Evolutionary conservation across 2,113 vertebrate genomes (phyloP), one percentile per base, ranked within the genome.

Genomic region (Eolophus roseicapilla): DNA sequence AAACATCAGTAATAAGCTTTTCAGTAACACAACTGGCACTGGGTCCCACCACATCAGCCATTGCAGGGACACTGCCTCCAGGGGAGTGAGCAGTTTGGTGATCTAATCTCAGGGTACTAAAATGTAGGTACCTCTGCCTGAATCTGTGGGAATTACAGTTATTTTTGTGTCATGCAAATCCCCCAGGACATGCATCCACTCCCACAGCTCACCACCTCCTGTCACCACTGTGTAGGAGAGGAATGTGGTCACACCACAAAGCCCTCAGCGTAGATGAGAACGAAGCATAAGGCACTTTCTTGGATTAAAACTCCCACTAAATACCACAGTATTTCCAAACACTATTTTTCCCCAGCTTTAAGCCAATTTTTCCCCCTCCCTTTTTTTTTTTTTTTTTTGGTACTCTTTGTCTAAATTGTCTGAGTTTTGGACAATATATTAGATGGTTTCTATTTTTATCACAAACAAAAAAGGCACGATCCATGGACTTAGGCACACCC

Each of bases 391-490:
- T 63, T 50, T 67, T 46, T 10, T 5, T 1, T 52, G 2, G 33
- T 82, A 65, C 8, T 57, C 89, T 94, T 75, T 77, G 73, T 73
- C 78, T 90, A 92, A 94, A 67, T n/a, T 79, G 52, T 73, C 73
- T 57, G 35, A 77, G 39, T 77, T 78, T 79, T 91, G n/a, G 87
- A 78, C 78, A 94, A 74, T 27, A 29, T 21, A 85, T 67, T 80
- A 80, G 31, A 87, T 46, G 91, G 80, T 63, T 88, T 93, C 75
- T 94, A 80, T 91, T 77, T 96, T 92, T 82, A 88, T 20, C n/a
- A 46, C 37, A 82, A 92, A 94, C 47, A 79, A 86, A 94, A 95
- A 88, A 95, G 49, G n/a, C 78, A 95, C 33, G 53, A 88, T 90
- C n/a, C 31, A 88, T 3, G 13, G 44, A 89, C 21, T 50, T 37